Evolutionary conservation across 2,797 vertebrate species (phyloP), one percentile per base, ranked within the genome.

Genomic region (Lacerta agilis): DNA sequence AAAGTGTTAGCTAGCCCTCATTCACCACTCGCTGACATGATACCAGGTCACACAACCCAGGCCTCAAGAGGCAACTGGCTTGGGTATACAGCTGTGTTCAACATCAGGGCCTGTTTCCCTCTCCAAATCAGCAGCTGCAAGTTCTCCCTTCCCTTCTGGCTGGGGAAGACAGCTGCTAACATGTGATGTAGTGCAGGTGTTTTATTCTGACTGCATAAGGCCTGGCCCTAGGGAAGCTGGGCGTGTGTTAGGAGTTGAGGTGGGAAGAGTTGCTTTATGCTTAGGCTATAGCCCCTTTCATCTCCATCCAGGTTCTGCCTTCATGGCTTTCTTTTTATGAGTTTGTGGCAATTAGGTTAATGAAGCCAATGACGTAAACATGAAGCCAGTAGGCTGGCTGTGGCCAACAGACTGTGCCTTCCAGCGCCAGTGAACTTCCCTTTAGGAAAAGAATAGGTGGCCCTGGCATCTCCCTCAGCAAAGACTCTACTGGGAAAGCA

Each of bases 311-410:
- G 91, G n/a, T 85, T 93, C 90, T 85, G 84, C 2, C 3, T 89
- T 89, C 76, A 25, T 8, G n/a, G 69, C 64, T 86, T 20, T 82
- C 86, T 92, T 92, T 80, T 88, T 93, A 94, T 10, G 20, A 0
- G 92, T 92, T 83, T 1, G 0, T 3, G 2, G 86, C 88, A 92
- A 91, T 94, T 93, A 89, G 92, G 66, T 94, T 94, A 94, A 94
- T 91, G 83, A 91, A 87, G 80, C 87, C 90, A 94, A 86, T 78
- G 83, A 91, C 85, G 87, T 8, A 82, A 91, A 86, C 69, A 87
- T 90, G 81, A 64, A 85, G 81, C 83, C 33, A 9, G 61, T 23
- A 1, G 83, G 81, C 0, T 87, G 88, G 86, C 75, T 90, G 91
- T 88, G 81, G 33, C 81, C 3, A 77, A 15, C 88, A 87, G 0